These are phyloP conservation scores for Orius insidiosus DNA, from an alignment of 1,140 invertebrate genomes.

Conservation along the genomic window DNA sequence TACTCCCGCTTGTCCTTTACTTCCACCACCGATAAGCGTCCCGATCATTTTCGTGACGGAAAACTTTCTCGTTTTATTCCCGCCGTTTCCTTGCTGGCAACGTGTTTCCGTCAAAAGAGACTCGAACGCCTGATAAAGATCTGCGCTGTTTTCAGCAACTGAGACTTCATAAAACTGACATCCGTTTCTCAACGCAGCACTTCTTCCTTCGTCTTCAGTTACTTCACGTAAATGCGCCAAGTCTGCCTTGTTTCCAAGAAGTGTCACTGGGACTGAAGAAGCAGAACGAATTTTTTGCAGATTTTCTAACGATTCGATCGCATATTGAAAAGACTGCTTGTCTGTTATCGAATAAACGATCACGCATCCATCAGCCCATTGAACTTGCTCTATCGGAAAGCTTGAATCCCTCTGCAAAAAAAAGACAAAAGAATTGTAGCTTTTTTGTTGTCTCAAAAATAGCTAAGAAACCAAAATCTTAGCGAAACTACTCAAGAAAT, in stretches of 20 bases:
- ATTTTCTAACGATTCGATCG: slow-evolving; percentile 38
- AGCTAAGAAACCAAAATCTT: no score
- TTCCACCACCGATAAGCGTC: slow-evolving; percentile 40
- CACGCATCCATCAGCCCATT: slow-evolving; percentile 57
- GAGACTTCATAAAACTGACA: slow-evolving; percentile 58
- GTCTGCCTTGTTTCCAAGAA: slow-evolving; percentile 59
- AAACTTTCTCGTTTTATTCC: slow-evolving; percentile 38
- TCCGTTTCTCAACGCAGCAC: slow-evolving; percentile 40
- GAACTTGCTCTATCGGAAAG: slow-evolving; percentile 36
- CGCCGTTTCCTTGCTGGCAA: slow-evolving; percentile 25
- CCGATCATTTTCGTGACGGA: slow-evolving; percentile 63
- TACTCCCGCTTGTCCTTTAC: slow-evolving; percentile 21
- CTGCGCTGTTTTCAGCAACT: slow-evolving; percentile 53
- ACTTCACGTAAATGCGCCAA: slow-evolving; percentile 56
- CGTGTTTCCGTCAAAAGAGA: slow-evolving; percentile 43
- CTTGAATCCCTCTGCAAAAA: slow-evolving; percentile 29
- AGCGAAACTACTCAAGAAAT: no score
- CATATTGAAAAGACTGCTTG: slow-evolving; percentile 46
- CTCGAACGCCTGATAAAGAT: slow-evolving; percentile 50
- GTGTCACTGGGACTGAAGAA: slow-evolving; percentile 34
- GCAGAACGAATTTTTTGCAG: slow-evolving; percentile 33
- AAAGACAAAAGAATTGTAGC: slow-evolving; percentile 11
- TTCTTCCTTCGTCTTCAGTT: slow-evolving; percentile 44
- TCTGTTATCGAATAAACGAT: slow-evolving; percentile 67
- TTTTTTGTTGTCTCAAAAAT: no score